Base-by-base conservation (phyloP, 2,113 vertebrate species). In the Alethe castanea region DNA sequence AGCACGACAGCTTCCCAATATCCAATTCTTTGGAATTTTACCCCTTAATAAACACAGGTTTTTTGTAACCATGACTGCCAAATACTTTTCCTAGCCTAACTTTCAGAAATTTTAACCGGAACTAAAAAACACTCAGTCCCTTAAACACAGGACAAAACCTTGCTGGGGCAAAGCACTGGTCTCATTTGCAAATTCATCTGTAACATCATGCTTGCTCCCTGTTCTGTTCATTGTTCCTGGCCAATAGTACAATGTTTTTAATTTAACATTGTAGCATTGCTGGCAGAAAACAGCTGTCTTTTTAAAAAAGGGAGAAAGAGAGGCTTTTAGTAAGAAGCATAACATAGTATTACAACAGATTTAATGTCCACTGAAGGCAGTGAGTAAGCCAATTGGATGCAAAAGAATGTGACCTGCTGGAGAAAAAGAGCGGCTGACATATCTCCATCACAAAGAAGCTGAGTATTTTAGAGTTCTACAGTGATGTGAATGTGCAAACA, bases 401-500 rank as follows among this genome's bases (percentile, higher is more conserved):
- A 81, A 67, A 97, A 78, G 94, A 97, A 96, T 92, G 92, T 96
- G 96, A 93, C 92, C 88, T 92, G 86, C 67, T 92, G 73, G 28
- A 88, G 96, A 67, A 54, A 80, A 50, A 50, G 59, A 90, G 76
- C 52, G 64, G 95, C 90, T 94, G 96, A 92, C 94, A 93, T 92
- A 82, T 88, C 91, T 95, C 94, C 77, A 93, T 95, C 96, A 96
- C 82, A 84, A 93, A 90, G 82, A 70, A 83, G 62, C 76, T 14
- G 80, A 92, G 64, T 35, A 69, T 80, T 95, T 62, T 33, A 88
- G 93, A 92, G 81, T 81, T 87, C 91, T 87, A 24, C 61, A 92
- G 87, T 23, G 70, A 96, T 92, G 81, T 81, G 94, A 95, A 95
- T 94, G 84, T 71, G 89, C 95, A 96, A 96, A 93, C 94, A 96